phyloP scores from a whole-genome alignment of 1,140 invertebrate species.

The Hylaeus volcanicus region DNA sequence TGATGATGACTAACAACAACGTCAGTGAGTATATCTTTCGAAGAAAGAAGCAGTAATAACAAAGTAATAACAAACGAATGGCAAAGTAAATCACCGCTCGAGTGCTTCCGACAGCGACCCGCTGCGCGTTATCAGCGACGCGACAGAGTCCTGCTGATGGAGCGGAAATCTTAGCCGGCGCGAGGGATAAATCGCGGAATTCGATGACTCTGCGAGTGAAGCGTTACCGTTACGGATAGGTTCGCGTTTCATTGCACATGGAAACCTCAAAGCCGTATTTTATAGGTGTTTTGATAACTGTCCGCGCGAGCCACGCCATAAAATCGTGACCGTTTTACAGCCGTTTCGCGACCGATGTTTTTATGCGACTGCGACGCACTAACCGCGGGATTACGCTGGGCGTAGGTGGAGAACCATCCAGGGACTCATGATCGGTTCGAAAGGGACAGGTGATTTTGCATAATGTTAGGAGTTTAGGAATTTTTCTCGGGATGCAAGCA shows the following conservation, averaged over 20 bases:
- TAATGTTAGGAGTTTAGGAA: neutral
- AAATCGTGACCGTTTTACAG: neutral
- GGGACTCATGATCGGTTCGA: neutral
- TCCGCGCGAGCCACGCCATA: neutral
- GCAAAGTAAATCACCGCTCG: no score
- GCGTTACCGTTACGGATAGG: conserved; percentile 10
- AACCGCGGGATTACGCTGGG: neutral
- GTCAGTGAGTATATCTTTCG: no score
- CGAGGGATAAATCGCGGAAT: conserved; percentile 5
- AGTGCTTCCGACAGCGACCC: neutral
- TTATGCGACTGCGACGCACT: neutral
- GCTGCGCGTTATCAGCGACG: conserved; percentile 11
- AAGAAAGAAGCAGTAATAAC: no score
- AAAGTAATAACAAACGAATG: no score
- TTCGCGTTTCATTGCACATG: conserved; percentile 2
- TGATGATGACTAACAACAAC: no score
- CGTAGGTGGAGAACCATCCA: neutral
- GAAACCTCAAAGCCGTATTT: neutral
- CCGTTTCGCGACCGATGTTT: neutral
- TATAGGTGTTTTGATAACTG: conserved; percentile 16
- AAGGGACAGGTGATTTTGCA: neutral
- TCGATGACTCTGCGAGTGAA: neutral
- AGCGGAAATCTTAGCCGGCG: conserved; percentile 10
- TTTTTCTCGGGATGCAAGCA: neutral
- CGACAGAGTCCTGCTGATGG: neutral